A percentile compares a stretch with the other conserved stretches of the same genome.
These are phyloP conservation scores for Dolichomitus sp. DNA, from an alignment of 2,888 invertebrate genomes.

Conservation along the genomic window DNA sequence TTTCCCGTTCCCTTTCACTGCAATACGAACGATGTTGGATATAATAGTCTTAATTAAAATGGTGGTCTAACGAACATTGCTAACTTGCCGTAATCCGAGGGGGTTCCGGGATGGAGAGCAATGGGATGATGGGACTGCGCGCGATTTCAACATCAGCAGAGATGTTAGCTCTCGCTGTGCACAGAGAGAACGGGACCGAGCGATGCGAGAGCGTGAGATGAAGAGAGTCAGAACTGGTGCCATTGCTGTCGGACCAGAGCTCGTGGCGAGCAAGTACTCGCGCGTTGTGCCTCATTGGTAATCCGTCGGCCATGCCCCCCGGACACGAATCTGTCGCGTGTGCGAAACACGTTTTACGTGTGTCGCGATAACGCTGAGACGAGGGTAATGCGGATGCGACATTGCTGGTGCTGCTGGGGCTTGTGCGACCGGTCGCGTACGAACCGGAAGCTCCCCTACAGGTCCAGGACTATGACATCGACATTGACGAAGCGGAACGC, in stretches of 20 bases:
- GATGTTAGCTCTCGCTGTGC: slow-evolving; percentile 19
- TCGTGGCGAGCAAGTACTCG: slow-evolving; percentile 30
- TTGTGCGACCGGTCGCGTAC: background rate
- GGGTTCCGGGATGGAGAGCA: slow-evolving; percentile 12
- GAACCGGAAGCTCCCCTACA: background rate
- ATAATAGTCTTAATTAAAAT: slow-evolving; percentile 83
- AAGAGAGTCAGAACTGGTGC: slow-evolving; percentile 7
- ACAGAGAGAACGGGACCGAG: background rate
- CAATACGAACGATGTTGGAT: slow-evolving; percentile 71
- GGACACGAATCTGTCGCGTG: slow-evolving; percentile 71
- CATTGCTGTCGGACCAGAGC: slow-evolving; percentile 38
- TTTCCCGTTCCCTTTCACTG: slow-evolving; percentile 14
- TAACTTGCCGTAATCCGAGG: slow-evolving; percentile 81
- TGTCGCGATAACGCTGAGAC: slow-evolving; percentile 70
- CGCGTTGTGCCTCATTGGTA: slow-evolving; percentile 79
- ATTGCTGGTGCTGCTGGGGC: slow-evolving; percentile 51
- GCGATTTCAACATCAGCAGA: slow-evolving; percentile 49
- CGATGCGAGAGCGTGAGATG: slow-evolving; percentile 28
- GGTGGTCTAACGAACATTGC: slow-evolving; percentile 80
- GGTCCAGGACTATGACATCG: background rate
- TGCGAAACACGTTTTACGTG: slow-evolving; percentile 72
- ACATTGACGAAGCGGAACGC: background rate
- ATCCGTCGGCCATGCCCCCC: slow-evolving; percentile 73
- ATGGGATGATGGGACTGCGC: slow-evolving; percentile 29
- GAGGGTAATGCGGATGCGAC: slow-evolving; percentile 67